Conservation (phyloP, 64 coral and sea anemone genomes). For the Exaiptasia diaphana region DNA sequence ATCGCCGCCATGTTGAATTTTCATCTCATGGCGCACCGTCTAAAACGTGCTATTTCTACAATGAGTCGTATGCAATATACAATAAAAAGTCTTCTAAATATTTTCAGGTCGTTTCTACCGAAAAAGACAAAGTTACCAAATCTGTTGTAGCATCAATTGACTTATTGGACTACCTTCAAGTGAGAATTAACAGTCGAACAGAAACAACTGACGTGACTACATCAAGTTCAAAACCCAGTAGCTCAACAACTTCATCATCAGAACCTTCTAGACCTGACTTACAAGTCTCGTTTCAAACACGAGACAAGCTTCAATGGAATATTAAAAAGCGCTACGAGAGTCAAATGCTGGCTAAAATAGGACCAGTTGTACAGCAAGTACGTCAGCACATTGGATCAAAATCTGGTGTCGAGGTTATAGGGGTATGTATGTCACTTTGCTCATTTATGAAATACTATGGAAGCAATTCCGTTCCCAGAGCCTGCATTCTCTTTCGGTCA, state of each 20-base stretch:
- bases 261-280: slow-evolving; percentile 44
- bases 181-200: slow-evolving; percentile 35
- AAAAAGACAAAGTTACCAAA: slow-evolving; percentile 68
- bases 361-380: slow-evolving; percentile 50
- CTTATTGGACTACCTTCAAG: slow-evolving; percentile 65
- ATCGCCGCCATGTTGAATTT: too few species aligned
- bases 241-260: neutral
- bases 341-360: slow-evolving; percentile 85
- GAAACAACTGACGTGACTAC: slow-evolving; percentile 39
- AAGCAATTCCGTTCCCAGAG: too few species aligned
- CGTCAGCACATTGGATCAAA: slow-evolving; percentile 52
- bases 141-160: slow-evolving; percentile 38
- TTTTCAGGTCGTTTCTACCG: slow-evolving; percentile 61
- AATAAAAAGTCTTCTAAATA: too few species aligned
- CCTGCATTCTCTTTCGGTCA: too few species aligned
- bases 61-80: too few species aligned
- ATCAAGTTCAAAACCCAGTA: slow-evolving; percentile 7
- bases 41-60: too few species aligned
- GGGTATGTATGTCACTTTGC: too few species aligned
- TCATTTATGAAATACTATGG: too few species aligned
- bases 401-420: slow-evolving; percentile 67
- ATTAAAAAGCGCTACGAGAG: slow-evolving; percentile 77
- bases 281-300: slow-evolving; percentile 76
- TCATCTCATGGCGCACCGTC: too few species aligned
- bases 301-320: slow-evolving; percentile 71